Evolutionary conservation across 2,797 vertebrate genomes (phyloP).

Genomic region (Enteromius unitaeniatus): DNA sequence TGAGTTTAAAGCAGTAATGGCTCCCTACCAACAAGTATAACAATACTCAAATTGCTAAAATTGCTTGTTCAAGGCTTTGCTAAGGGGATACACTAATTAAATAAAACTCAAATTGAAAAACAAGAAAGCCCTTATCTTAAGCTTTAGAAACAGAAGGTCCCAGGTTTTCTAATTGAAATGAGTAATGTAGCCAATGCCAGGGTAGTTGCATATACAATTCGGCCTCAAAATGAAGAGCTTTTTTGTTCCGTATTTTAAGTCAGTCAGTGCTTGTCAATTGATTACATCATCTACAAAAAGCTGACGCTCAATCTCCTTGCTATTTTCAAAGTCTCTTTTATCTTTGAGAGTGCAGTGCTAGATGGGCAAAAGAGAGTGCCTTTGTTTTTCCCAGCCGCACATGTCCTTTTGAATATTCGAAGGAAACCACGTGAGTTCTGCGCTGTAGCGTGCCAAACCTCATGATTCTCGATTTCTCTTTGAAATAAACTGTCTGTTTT

Average conservation of each 20-base stretch:
- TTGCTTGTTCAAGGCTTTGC: constrained; percentile 53
- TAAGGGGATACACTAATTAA: constrained; percentile 66
- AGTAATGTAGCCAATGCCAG: constrained; percentile 49
- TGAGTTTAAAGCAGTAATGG: constrained; percentile 38
- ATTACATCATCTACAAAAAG: constrained; percentile 77
- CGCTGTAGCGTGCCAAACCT: neutral
- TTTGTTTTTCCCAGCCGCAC: constrained; percentile 62
- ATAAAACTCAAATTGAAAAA: constrained; percentile 60
- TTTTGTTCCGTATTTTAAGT: constrained; percentile 69
- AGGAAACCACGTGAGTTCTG: constrained; percentile 32
- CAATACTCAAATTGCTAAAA: constrained; percentile 56
- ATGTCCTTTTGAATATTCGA: constrained; percentile 52
- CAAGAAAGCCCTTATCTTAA: constrained; percentile 58
- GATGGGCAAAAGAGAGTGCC: constrained; percentile 50
- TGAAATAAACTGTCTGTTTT: constrained; percentile 43
- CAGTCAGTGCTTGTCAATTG: constrained; percentile 68
- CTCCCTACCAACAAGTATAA: constrained; percentile 41
- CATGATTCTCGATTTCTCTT: constrained; percentile 43
- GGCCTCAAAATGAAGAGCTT: constrained; percentile 54
- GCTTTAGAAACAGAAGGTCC: constrained; percentile 55
- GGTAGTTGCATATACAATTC: constrained; percentile 60
- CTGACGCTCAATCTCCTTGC: constrained; percentile 66
- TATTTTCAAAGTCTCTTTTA: constrained; percentile 80
- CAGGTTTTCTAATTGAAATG: constrained; percentile 65
- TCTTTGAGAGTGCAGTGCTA: constrained; percentile 68